These are phyloP conservation scores for Tortrix viridana DNA, from an alignment of 2,888 invertebrate species.

Conservation along the genomic window DNA sequence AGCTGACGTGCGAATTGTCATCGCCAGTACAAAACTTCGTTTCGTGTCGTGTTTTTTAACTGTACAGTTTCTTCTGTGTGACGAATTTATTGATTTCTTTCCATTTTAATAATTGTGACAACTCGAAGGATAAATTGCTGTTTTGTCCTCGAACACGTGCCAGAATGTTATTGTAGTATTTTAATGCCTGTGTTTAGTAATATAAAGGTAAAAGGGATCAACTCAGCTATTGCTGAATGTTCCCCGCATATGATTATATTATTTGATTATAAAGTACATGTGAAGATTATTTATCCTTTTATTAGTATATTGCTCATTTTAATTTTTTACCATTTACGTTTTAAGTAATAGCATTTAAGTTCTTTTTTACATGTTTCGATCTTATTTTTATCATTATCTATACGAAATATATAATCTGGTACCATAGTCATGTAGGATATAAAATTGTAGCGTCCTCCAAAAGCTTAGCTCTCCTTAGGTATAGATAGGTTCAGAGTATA, in stretches of 20 bases:
- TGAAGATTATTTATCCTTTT: conserved; percentile 78
- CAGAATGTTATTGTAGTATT: conserved; percentile 79
- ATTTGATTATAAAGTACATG: conserved; percentile 62
- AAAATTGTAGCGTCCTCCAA: conserved; percentile 55
- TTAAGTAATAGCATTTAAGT: conserved; percentile 73
- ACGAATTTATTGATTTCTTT: conserved; percentile 68
- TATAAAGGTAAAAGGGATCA: conserved; percentile 63
- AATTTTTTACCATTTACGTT: conserved; percentile 78
- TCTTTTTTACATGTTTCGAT: conserved; percentile 62
- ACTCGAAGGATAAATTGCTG: conserved; percentile 58
- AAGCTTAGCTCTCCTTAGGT: conserved; percentile 61
- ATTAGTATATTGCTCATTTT: conserved; percentile 80
- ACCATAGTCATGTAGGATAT: conserved; percentile 60
- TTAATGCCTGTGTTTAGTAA: conserved; percentile 65
- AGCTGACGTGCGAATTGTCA: no score
- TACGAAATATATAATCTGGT: conserved; percentile 61
- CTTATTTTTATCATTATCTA: conserved; percentile 55
- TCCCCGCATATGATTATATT: conserved; percentile 53
- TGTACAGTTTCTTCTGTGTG: conserved; percentile 58
- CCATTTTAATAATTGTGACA: conserved; percentile 60
- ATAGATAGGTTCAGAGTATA: conserved; percentile 49
- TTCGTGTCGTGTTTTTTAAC: conserved; percentile 59
- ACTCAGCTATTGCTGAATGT: conserved; percentile 58
- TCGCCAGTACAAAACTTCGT: conserved; percentile 72
- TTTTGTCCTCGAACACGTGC: conserved; percentile 75